Base-by-base conservation (phyloP, 2,797 vertebrate species). In the Rousettus madagascariensis region DNA sequence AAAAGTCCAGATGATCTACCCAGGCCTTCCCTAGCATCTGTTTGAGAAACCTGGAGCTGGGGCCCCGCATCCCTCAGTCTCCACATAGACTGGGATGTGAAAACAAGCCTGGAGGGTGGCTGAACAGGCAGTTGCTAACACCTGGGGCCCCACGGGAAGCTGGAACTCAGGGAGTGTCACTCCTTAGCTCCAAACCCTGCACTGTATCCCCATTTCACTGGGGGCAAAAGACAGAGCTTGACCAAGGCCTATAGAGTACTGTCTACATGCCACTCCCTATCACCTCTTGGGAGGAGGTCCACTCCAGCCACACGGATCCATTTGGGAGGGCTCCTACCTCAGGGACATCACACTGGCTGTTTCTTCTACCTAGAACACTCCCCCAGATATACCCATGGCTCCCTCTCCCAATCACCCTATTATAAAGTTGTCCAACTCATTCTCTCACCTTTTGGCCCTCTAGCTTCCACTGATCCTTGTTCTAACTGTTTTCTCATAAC, bases 61-160 rank as follows among this genome's bases (percentile, higher is more conserved):
- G 7, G 49, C 68, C 55, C 33, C 15, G 30, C 5, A 24, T 19
- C 59, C 53, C 28, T 11, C 9, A 36, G 15, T 65, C 36, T 59
- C 86, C 28, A 0, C 9, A 95, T 87, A 96, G 94, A 86, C 93
- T 93, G 71, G 90, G 30, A 22, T 33, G 96, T 41, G 95, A 97
- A 94, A 97, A 65, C 53, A 55, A 78, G 43, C 77, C 12, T 9
- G 55, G 38, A 72, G 9, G 30, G 55, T 63, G 24, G 26, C 38
- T 89, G 51, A 46, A 57, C 53, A 71, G 80, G 26, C n/a, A 41
- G n/a, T 30, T 78, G 74, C 63, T 89, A 69, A 75, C 22, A 83
- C 13, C 20, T 20, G 15, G 17, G 33, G 69, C 22, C 61, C 78
- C n/a, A 71, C 4, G 28, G 75, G 43, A 79, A 86, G 38, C n/a